Conservation (phyloP, 2,113 vertebrate species). For the Ameiurus melas region DNA sequence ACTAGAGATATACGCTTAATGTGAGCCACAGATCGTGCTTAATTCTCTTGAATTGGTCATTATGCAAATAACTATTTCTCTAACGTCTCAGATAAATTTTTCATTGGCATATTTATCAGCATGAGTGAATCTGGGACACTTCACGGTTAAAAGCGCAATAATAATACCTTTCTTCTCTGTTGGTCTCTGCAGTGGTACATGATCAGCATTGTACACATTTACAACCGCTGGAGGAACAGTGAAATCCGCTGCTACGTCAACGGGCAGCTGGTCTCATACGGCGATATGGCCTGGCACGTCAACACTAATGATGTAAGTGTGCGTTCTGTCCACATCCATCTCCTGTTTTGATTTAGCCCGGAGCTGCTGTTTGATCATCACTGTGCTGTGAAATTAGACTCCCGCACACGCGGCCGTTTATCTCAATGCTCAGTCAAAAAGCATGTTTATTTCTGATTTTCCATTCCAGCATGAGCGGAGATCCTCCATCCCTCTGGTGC, state of each 20-base stretch:
- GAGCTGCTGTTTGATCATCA: constrained; percentile 32
- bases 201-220: constrained; percentile 99
- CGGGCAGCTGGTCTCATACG: constrained; percentile 96
- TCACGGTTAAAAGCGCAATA: background rate
- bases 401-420: constrained; percentile 11
- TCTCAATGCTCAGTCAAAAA: constrained; percentile 15
- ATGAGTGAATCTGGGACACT: background rate
- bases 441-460: constrained; percentile 31
- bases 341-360: constrained; percentile 5
- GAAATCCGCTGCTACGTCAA: constrained; percentile 98
- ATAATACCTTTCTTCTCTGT: background rate
- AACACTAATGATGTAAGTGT: constrained; percentile 97
- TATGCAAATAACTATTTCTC: background rate
- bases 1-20: background rate
- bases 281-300: constrained; percentile 99
- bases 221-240: constrained; percentile 99
- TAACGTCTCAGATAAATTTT: background rate
- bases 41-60: background rate
- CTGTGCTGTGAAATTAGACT: constrained; percentile 27
- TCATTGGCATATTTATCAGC: background rate
- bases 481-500: background rate
- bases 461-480: background rate
- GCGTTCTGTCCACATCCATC: background rate
- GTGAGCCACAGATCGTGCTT: background rate
- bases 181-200: constrained; percentile 88